Evolutionary conservation across 2,888 invertebrate genomes (phyloP).

Genomic region (Parapristionchus giblindavisi): DNA sequence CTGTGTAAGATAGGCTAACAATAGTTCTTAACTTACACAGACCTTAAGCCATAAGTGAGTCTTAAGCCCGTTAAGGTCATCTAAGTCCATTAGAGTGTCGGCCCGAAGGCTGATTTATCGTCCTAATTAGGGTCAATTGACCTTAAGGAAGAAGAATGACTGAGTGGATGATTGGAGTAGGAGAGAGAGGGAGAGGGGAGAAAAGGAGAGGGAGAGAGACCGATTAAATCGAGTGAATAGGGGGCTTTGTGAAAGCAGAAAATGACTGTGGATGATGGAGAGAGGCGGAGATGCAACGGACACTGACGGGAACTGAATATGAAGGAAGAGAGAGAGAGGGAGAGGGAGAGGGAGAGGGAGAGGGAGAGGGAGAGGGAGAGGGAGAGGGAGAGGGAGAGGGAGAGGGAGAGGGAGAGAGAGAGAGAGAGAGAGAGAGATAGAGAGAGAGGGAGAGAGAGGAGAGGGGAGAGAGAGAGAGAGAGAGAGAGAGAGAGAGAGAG

Average conservation of each 20-base stretch:
- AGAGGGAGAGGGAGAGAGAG: neutral
- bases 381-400: neutral
- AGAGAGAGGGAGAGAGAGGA: neutral
- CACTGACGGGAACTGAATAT: neutral
- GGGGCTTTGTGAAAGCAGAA: neutral
- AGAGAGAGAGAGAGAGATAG: neutral
- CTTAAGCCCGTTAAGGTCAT: too few relatives aligned
- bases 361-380: neutral
- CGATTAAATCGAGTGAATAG: neutral
- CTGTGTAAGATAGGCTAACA: too few relatives aligned
- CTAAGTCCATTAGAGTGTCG: too few relatives aligned
- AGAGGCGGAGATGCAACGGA: neutral
- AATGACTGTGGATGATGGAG: neutral
- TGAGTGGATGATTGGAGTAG: neutral
- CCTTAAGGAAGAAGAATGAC: too few relatives aligned
- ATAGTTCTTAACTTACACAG: too few relatives aligned
- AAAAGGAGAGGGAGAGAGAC: neutral
- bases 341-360: slow-evolving; percentile 15
- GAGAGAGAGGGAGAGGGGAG: neutral
- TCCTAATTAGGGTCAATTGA: too few relatives aligned
- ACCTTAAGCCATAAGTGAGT: too few relatives aligned
- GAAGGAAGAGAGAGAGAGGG: neutral
- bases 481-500: neutral
- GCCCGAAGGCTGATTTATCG: too few relatives aligned
- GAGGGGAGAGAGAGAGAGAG: neutral